A percentile compares a stretch with the other conserved stretches of the same genome.
Evolutionary conservation across 2,113 vertebrate genomes (phyloP).

Genomic region (Channa argus): DNA sequence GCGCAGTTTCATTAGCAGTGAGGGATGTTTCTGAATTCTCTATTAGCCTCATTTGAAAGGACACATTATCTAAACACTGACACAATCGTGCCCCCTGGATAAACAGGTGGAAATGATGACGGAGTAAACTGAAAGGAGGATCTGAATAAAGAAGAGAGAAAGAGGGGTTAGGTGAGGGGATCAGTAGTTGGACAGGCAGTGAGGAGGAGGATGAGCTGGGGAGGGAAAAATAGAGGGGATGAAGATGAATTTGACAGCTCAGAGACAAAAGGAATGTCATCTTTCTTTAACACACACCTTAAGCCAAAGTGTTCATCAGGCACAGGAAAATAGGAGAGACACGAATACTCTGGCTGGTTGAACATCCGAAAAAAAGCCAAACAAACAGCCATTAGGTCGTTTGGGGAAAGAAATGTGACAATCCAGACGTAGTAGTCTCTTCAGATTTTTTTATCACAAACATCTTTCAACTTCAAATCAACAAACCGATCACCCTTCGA

Average conservation of each 20-base stretch:
- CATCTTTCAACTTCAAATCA: too few relatives aligned
- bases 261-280: constrained; percentile 35
- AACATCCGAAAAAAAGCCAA: too few relatives aligned
- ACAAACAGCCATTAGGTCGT: too few relatives aligned
- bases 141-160: not conserved
- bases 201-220: constrained; percentile 22
- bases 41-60: constrained; percentile 37
- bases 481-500: too few relatives aligned
- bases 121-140: not conserved
- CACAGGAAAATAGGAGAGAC: constrained; percentile 38
- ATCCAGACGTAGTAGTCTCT: too few relatives aligned
- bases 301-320: constrained; percentile 21
- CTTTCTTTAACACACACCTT: not conserved
- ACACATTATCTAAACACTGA: constrained; percentile 21
- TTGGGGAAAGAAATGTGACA: too few relatives aligned
- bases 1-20: constrained; percentile 16
- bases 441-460: too few relatives aligned
- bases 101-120: constrained; percentile 25
- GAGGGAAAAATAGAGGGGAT: not conserved
- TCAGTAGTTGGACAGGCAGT: not conserved
- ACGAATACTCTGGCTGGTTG: not conserved
- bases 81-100: not conserved
- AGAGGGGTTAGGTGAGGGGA: not conserved
- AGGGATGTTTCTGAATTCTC: constrained; percentile 22
- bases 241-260: constrained; percentile 28